phyloP scores from a whole-genome alignment of 2,113 vertebrate species.

The Pituophis catenifer region DNA sequence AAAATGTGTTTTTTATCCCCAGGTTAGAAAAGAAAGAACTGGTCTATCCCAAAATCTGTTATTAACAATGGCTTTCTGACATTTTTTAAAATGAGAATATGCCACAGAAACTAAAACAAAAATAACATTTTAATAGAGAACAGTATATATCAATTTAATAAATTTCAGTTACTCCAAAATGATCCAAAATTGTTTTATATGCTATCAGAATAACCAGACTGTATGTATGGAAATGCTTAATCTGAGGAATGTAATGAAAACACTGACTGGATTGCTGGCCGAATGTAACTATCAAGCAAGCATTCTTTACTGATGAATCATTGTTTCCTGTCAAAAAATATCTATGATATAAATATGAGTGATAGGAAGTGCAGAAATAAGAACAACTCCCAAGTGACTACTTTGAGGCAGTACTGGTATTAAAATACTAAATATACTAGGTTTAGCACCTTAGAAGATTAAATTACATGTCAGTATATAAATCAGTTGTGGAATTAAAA shows the following conservation, averaged over 20 bases:
- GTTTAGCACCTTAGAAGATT: background rate
- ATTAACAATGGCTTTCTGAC: background rate
- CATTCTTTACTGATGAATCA: conserved; percentile 58
- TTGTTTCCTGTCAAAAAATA: conserved; percentile 43
- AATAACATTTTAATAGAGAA: background rate
- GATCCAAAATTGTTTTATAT: conserved; percentile 36
- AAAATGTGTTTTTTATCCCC: background rate
- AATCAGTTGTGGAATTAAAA: background rate
- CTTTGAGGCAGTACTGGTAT: conserved; percentile 3
- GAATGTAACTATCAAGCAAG: conserved; percentile 37
- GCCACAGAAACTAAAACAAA: background rate
- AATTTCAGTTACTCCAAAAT: background rate
- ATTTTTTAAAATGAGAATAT: background rate
- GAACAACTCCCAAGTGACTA: background rate
- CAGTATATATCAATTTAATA: background rate
- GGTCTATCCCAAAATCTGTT: background rate
- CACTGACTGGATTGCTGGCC: background rate
- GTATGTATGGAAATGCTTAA: conserved; percentile 32
- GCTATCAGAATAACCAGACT: conserved; percentile 26
- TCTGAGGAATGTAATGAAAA: conserved; percentile 28
- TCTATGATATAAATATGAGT: conserved; percentile 17
- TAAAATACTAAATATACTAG: background rate
- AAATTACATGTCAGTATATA: background rate
- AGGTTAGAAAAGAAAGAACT: background rate
- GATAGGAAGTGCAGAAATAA: conserved; percentile 6